phyloP scores from a whole-genome alignment of 2,888 invertebrate genomes.

The Polydrusus cervinus region DNA sequence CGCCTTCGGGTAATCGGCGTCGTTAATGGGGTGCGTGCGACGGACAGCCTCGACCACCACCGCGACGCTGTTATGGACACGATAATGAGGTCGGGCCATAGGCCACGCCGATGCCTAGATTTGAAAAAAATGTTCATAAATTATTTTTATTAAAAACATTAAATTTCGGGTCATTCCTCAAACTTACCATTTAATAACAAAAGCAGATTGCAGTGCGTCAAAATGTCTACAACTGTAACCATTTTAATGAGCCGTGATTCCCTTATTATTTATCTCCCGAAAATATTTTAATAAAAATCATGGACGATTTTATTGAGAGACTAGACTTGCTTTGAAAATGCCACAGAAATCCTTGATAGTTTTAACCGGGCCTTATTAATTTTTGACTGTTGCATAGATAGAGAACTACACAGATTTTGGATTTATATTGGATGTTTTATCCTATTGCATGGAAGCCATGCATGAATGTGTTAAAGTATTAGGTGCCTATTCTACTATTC shows the following conservation, averaged over 20 bases:
- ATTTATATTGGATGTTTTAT: too few relatives aligned
- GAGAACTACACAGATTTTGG: too few relatives aligned
- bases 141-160: neutral
- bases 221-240: slow-evolving; percentile 61
- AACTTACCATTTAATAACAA: neutral
- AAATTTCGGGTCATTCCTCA: neutral
- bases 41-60: slow-evolving; percentile 63
- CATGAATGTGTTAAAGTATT: too few relatives aligned
- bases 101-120: neutral
- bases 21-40: slow-evolving; percentile 66
- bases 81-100: slow-evolving; percentile 46
- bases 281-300: slow-evolving; percentile 60
- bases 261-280: slow-evolving; percentile 59
- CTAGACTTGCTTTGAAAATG: too few relatives aligned
- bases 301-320: too few relatives aligned
- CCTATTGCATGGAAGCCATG: too few relatives aligned
- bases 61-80: slow-evolving; percentile 52
- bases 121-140: neutral
- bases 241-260: slow-evolving; percentile 61
- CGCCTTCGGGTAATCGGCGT: slow-evolving; percentile 70
- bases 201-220: neutral
- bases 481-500: too few relatives aligned
- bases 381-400: too few relatives aligned
- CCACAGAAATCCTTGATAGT: too few relatives aligned
- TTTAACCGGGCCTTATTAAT: too few relatives aligned